These are phyloP conservation scores for Pantala flavescens DNA, from an alignment of 1,140 invertebrate genomes.

Conservation along the genomic window DNA sequence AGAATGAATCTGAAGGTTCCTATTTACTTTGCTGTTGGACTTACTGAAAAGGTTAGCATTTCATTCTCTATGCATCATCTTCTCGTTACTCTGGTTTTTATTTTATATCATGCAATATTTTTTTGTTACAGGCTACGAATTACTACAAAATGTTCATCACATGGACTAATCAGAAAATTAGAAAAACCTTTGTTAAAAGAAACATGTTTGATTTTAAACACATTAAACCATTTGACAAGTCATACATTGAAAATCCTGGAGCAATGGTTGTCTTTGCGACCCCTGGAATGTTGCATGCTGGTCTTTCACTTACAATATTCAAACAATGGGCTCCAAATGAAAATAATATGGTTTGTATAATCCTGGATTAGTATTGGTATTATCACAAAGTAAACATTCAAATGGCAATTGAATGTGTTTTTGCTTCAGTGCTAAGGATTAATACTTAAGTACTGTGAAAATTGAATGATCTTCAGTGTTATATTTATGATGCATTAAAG, in stretches of 20 bases:
- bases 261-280: slow-evolving; percentile 99
- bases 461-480: neutral
- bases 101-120: slow-evolving; percentile 24
- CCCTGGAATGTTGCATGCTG: slow-evolving; percentile 98
- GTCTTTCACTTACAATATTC: slow-evolving; percentile 94
- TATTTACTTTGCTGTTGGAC: slow-evolving; percentile 95
- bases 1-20: slow-evolving; percentile 95
- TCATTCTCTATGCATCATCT: slow-evolving; percentile 2
- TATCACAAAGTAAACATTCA: too few species aligned
- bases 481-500: neutral
- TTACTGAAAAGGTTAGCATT: slow-evolving; percentile 72
- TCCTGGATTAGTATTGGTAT: too few species aligned
- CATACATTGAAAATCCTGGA: slow-evolving; percentile 94
- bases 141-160: slow-evolving; percentile 99
- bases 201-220: slow-evolving; percentile 99
- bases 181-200: slow-evolving; percentile 96
- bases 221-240: slow-evolving; percentile 95
- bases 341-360: slow-evolving; percentile 98
- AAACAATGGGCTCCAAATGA: slow-evolving; percentile 98
- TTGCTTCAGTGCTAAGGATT: too few species aligned
- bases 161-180: slow-evolving; percentile 99
- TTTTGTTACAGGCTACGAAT: slow-evolving; percentile 63
- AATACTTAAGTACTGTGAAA: too few species aligned
- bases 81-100: neutral
- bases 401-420: too few species aligned